Percentiles rank a stretch among this genome's conserved stretches.
Evolutionary conservation across 2,888 invertebrate species (phyloP).

Genomic region (Reticulitermes lucifugus): DNA sequence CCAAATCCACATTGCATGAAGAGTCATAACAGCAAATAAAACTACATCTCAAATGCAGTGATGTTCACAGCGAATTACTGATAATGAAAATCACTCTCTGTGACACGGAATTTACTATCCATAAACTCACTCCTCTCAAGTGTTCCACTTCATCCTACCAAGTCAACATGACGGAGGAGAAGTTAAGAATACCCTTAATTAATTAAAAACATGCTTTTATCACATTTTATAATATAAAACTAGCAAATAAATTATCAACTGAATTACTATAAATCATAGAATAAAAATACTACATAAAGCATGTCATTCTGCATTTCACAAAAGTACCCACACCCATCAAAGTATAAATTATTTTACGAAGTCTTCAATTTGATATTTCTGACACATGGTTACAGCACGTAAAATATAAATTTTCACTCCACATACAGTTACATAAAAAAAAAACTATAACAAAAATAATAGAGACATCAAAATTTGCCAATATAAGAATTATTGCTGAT

Average conservation of each 20-base stretch:
- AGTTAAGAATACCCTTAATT: slow-evolving; percentile 8
- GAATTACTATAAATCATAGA: background rate
- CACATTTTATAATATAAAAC: slow-evolving; percentile 1
- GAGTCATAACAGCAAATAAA: background rate
- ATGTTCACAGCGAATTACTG: background rate
- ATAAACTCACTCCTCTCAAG: background rate
- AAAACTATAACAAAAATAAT: slow-evolving; percentile 30
- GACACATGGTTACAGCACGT: background rate
- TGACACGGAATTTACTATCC: background rate
- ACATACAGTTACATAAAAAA: slow-evolving; percentile 7
- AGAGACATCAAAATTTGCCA: slow-evolving; percentile 15
- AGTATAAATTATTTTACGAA: background rate
- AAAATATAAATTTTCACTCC: slow-evolving; percentile 4
- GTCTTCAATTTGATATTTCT: background rate
- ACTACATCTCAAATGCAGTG: slow-evolving; percentile 16
- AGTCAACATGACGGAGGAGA: background rate
- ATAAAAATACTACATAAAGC: background rate
- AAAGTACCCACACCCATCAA: background rate
- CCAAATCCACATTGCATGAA: background rate
- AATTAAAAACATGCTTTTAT: background rate
- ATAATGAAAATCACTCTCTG: background rate
- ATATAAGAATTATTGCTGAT: slow-evolving; percentile 2
- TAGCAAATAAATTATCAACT: background rate
- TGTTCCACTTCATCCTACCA: background rate
- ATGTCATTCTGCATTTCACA: background rate